A percentile compares a stretch with the other conserved stretches of the same genome.
These are phyloP conservation scores for Leptoteleia sp. DNA, from an alignment of 1,140 invertebrate species.

Conservation along the genomic window DNA sequence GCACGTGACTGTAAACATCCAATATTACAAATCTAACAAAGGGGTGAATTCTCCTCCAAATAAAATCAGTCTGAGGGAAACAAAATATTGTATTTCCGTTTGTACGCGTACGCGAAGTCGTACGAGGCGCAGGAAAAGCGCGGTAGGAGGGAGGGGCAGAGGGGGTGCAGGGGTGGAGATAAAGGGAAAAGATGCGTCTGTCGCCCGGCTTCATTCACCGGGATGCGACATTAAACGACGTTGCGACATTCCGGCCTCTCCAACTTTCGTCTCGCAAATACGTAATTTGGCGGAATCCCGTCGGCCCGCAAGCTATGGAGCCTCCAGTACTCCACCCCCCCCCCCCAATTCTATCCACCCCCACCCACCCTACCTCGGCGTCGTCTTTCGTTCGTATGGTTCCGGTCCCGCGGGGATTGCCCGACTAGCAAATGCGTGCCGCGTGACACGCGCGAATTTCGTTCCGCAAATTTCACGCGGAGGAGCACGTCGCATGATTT, in stretches of 20 bases:
- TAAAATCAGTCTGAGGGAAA: too few relatives aligned
- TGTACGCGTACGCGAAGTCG: too few relatives aligned
- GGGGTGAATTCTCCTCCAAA: too few relatives aligned
- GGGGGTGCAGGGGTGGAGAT: neutral
- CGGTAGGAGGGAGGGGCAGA: too few relatives aligned
- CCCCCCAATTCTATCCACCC: too few relatives aligned
- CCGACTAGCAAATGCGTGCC: constrained; percentile 47
- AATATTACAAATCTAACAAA: too few relatives aligned
- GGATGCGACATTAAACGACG: constrained; percentile 73
- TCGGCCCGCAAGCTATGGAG: constrained; percentile 35
- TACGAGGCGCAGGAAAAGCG: too few relatives aligned
- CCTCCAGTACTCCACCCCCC: too few relatives aligned
- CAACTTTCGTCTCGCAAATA: constrained; percentile 75
- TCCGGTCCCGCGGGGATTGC: constrained; percentile 54
- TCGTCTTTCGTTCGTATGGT: constrained; percentile 23
- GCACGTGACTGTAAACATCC: too few relatives aligned
- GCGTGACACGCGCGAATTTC: constrained; percentile 61
- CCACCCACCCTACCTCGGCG: too few relatives aligned
- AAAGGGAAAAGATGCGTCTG: constrained; percentile 23
- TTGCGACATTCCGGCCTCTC: constrained; percentile 69
- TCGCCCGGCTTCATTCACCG: constrained; percentile 45
- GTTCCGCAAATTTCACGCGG: constrained; percentile 61
- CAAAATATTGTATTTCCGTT: too few relatives aligned
- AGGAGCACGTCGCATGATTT: constrained; percentile 58
- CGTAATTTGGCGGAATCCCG: constrained; percentile 74